These are phyloP conservation scores for Peromyscus leucopus DNA, from an alignment of 2,113 vertebrate genomes.

Conservation along the genomic window DNA sequence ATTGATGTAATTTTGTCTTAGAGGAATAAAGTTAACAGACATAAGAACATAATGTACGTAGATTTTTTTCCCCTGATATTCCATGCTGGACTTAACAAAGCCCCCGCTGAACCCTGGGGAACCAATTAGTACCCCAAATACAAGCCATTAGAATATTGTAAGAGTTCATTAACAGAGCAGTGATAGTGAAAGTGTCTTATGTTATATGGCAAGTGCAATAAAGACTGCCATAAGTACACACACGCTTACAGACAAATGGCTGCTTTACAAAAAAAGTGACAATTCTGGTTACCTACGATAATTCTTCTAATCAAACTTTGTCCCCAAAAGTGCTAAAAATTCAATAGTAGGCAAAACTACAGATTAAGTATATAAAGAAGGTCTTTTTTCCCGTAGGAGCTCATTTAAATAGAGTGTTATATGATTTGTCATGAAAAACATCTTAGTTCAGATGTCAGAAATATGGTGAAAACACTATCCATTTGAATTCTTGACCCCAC, in stretches of 20 bases:
- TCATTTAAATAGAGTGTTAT: slow-evolving; percentile 43
- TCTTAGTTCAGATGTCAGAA: slow-evolving; percentile 40
- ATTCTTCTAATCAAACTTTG: slow-evolving; percentile 48
- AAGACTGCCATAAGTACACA: background rate
- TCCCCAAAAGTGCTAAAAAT: slow-evolving; percentile 6
- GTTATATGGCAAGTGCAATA: slow-evolving; percentile 33
- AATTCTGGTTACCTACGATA: slow-evolving; percentile 43
- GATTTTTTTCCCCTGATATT: too few species aligned
- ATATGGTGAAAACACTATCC: background rate
- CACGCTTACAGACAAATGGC: slow-evolving; percentile 41
- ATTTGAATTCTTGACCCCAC: background rate
- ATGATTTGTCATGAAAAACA: slow-evolving; percentile 43
- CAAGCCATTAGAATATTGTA: slow-evolving; percentile 73
- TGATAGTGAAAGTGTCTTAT: slow-evolving; percentile 64
- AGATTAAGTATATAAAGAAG: background rate
- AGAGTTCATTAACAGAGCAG: slow-evolving; percentile 79
- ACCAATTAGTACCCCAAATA: slow-evolving; percentile 54
- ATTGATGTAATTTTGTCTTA: too few species aligned
- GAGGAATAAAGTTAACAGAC: too few species aligned
- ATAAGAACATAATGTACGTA: too few species aligned
- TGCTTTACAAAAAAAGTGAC: background rate
- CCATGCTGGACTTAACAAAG: too few species aligned
- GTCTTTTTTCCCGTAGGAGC: background rate
- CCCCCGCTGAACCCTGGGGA: too few species aligned
- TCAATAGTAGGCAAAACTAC: slow-evolving; percentile 26